A percentile compares a stretch with the other conserved stretches of the same genome.
Evolutionary conservation across 2,113 vertebrate species (phyloP).

Genomic region (Grallaria varia): DNA sequence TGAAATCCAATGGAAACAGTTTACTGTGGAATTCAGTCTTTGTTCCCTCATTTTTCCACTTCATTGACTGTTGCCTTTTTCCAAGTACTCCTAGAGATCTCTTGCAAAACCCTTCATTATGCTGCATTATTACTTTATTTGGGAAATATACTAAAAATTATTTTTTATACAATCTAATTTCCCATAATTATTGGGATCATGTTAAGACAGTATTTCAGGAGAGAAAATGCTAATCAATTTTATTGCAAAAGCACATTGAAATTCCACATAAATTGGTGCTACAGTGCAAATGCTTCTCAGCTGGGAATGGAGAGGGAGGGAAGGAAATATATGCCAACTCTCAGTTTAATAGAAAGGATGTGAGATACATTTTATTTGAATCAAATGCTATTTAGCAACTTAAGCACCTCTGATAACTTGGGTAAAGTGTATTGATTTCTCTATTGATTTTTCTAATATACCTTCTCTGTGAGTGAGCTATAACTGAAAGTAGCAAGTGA

Average conservation of each 20-base stretch:
- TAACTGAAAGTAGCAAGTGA: constrained; percentile 15
- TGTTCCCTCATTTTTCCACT: constrained; percentile 62
- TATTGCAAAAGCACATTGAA: constrained; percentile 11
- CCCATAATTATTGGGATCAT: background rate
- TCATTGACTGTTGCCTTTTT: constrained; percentile 50
- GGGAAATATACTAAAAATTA: constrained; percentile 49
- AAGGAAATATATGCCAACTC: background rate
- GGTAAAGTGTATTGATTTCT: constrained; percentile 65
- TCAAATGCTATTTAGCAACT: constrained; percentile 64
- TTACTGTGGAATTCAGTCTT: constrained; percentile 59
- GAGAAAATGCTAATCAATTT: constrained; percentile 43
- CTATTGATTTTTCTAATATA: constrained; percentile 66
- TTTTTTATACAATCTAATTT: constrained; percentile 34
- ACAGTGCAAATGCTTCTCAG: constrained; percentile 30
- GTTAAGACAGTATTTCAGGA: background rate
- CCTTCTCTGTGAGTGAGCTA: constrained; percentile 1
- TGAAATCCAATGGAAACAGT: constrained; percentile 54
- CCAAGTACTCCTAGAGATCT: constrained; percentile 42
- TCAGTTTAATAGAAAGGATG: constrained; percentile 45
- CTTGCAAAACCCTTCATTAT: constrained; percentile 37
- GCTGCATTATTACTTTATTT: constrained; percentile 43
- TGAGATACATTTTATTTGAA: constrained; percentile 42
- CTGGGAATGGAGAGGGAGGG: background rate
- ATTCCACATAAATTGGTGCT: constrained; percentile 24
- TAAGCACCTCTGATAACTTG: constrained; percentile 61